These are phyloP conservation scores for Rhingia campestris DNA, from an alignment of 2,888 invertebrate species.

Conservation along the genomic window DNA sequence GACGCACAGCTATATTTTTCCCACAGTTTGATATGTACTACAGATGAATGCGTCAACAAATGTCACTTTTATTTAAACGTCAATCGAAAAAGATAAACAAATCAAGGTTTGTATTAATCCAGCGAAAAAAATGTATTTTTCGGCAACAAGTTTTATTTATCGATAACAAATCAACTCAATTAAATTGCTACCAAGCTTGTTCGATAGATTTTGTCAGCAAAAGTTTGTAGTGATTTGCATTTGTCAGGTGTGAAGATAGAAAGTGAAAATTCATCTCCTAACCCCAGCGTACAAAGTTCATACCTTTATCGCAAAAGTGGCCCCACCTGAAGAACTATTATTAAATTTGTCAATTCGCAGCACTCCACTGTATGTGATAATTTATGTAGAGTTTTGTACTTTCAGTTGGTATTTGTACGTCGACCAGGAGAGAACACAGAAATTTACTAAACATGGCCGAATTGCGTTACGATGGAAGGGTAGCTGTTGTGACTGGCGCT, in stretches of 20 bases:
- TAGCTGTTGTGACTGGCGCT: slow-evolving; percentile 97
- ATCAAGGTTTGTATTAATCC: no score
- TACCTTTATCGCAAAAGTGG: slow-evolving; percentile 13
- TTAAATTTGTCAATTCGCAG: slow-evolving; percentile 31
- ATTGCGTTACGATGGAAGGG: slow-evolving; percentile 90
- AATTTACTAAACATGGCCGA: slow-evolving; percentile 54
- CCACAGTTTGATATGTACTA: no score
- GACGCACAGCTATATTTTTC: no score
- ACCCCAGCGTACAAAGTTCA: slow-evolving; percentile 44
- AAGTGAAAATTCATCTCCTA: slow-evolving; percentile 34
- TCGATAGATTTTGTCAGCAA: neutral
- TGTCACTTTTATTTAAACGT: no score
- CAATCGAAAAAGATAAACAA: no score
- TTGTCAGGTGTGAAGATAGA: slow-evolving; percentile 17
- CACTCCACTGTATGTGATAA: slow-evolving; percentile 1
- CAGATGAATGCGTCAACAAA: no score
- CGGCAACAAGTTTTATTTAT: no score
- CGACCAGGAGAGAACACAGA: neutral
- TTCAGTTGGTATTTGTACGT: slow-evolving; percentile 52
- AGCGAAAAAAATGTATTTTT: no score
- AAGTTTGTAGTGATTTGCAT: neutral
- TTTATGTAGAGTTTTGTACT: slow-evolving; percentile 8
- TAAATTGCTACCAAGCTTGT: no score
- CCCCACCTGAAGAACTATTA: neutral
- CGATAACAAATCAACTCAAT: no score